Base-by-base conservation (phyloP, 2,797 vertebrate species). In the Oreochromis mossambicus region DNA sequence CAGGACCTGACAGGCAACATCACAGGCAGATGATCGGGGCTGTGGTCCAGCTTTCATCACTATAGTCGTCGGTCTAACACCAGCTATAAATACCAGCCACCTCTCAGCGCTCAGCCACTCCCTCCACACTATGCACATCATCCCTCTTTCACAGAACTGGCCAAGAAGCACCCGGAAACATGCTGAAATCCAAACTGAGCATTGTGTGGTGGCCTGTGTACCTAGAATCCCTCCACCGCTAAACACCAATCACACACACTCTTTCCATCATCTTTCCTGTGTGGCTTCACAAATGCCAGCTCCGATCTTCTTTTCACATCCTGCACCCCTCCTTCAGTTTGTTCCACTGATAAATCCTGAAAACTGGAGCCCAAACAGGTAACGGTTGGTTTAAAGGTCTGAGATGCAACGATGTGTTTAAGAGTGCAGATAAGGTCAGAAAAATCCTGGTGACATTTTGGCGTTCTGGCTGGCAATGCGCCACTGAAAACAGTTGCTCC, bases 401-500 rank as follows among this genome's bases (percentile, higher is more conserved):
- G 43, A 32, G 51, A 29, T 14, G 56, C 15, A 9, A 36, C 82
- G 63, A 80, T 3, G 83, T 48, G 87, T 76, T 48, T 26, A 7
- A 8, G 78, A 84, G 82, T 66, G 80, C 77, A 54, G 83, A 61
- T 61, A 82, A 84, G 88, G 88, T 89, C 87, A 86, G 76, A 79
- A 88, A 90, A 92, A 92, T 89, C 87, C 92, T 55, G 77, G 75
- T 90, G 92, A 92, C 93, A 92, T 95, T 95, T 93, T 41, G 29
- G 79, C 38, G 56, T 15, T 75, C 85, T 77, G 81, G 61, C 91
- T 93, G 95, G 94, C 88, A 51, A 83, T 79, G 8, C 0, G 93
- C 95, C 95, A 93, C 89, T 86, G 78, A 82, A 92, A 94, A 95
- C 96, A 96, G 96, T 93, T 95, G 95, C 88, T 94, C 91, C 87